Base-by-base conservation (phyloP, 2,888 invertebrate genomes). In the Notodonta dromedarius region DNA sequence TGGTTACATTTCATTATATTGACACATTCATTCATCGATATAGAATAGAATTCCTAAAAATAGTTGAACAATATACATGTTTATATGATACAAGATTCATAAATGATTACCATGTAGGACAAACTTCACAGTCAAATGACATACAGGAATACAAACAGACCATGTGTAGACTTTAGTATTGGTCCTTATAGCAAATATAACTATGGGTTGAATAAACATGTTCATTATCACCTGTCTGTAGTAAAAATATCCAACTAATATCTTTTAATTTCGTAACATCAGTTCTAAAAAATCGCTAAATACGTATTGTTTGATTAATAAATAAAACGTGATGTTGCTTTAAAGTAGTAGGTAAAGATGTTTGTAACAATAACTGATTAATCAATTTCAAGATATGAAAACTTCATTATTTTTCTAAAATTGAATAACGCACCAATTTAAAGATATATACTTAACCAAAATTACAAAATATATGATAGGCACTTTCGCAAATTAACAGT, bases 1-100 rank as follows among this genome's bases (percentile, higher is more conserved):
- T 92, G 93, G 92, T 93, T 93, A 93, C 89, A 93, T 88, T 91
- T 89, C 84, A 86, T 88, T 85, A 88, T 91, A 91, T 91, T 88
- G 90, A 91, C 90, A 90, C 86, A 89, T 88, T 88, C 54, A 54
- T 54, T 54, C 54, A 50, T 39, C 9, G 54, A 54, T 39, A 53
- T 53, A 54, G 54, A 54, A 88, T 86, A 88, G 84, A 85, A 84
- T 84, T 76, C 87, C 90, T 91, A 90, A 88, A 85, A 89, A 88
- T 90, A 91, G 87, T 84, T 84, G 86, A 90, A 90, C 88, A 92
- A 91, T 91, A 91, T 92, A 92, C 90, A 91, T 86, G 84, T 86
- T 75, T 86, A 85, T 91, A 91, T 90, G 86, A 86, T 92, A 92
- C 90, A 93, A 90, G 85, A 85, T 85, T 84, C 85, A 85, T 84